Conservation (phyloP, 2,888 invertebrate species). For the Cyaniris semiargus region DNA sequence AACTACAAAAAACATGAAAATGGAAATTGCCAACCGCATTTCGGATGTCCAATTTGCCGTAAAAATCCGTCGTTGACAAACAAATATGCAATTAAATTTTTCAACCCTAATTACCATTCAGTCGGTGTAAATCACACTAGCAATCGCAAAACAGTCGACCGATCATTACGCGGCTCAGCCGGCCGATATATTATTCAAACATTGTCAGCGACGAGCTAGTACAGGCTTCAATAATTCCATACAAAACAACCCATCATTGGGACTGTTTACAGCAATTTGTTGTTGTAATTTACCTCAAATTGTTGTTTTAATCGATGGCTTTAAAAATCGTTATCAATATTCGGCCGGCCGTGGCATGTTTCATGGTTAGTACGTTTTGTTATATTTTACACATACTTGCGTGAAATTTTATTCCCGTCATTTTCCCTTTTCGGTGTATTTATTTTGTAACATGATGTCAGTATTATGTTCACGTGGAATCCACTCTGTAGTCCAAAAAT, state of each 20-base stretch:
- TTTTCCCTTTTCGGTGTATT: neutral
- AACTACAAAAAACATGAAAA: neutral
- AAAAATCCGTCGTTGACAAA: conserved; percentile 12
- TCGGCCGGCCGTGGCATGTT: neutral
- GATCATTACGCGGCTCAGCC: conserved; percentile 36
- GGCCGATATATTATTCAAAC: conserved; percentile 43
- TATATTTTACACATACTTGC: conserved; percentile 1
- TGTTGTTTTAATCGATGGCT: conserved; percentile 21
- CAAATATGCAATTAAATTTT: conserved; percentile 26
- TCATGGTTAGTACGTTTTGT: conserved; percentile 10
- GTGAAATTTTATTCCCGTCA: neutral
- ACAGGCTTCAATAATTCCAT: conserved; percentile 44
- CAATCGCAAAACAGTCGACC: conserved; percentile 38
- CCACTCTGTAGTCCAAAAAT: neutral
- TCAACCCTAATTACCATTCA: conserved; percentile 29
- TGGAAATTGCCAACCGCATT: neutral
- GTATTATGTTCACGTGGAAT: neutral
- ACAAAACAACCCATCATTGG: conserved; percentile 41
- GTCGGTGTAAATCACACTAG: conserved; percentile 33
- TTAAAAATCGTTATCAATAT: conserved; percentile 21
- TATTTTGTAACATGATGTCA: neutral
- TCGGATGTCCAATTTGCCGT: conserved; percentile 3
- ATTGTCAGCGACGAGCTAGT: conserved; percentile 39
- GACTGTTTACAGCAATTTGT: conserved; percentile 36
- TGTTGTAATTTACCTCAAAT: conserved; percentile 31